A percentile compares a stretch with the other conserved stretches of the same genome.
Conservation (phyloP, 2,797 vertebrate species). For the Scyliorhinus canicula region DNA sequence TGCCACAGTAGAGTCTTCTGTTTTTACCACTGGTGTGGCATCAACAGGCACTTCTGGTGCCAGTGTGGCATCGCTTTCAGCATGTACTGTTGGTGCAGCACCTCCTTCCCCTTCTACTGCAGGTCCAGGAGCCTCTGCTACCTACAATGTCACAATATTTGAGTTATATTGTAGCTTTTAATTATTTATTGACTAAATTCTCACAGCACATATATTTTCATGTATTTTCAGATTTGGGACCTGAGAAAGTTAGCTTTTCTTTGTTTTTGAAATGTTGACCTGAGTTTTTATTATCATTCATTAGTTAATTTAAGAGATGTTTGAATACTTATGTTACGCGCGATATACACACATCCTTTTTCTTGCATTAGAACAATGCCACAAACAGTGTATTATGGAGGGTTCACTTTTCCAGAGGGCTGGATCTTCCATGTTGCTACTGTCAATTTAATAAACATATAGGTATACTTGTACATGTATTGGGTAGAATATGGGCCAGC, state of each 20-base stretch:
- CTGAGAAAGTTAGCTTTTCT: not conserved
- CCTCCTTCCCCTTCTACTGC: too few species aligned
- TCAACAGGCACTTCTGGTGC: not conserved
- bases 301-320: not conserved
- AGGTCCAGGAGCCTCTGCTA: not conserved
- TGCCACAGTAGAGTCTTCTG: fast-evolving
- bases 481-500: not conserved
- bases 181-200: not conserved
- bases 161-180: not conserved
- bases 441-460: not conserved
- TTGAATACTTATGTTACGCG: not conserved
- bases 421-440: not conserved
- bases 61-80: not conserved
- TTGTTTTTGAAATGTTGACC: not conserved
- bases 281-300: not conserved
- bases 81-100: not conserved
- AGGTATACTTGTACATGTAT: not conserved
- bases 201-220: not conserved
- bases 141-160: not conserved
- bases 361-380: not conserved
- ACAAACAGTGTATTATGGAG: not conserved
- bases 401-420: too few species aligned
- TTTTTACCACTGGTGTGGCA: not conserved
- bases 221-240: not conserved
- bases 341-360: not conserved